Percentiles rank a stretch among this genome's conserved stretches.
These are phyloP conservation scores for Acanthochromis polyacanthus DNA, from an alignment of 2,113 vertebrate species.

Conservation along the genomic window DNA sequence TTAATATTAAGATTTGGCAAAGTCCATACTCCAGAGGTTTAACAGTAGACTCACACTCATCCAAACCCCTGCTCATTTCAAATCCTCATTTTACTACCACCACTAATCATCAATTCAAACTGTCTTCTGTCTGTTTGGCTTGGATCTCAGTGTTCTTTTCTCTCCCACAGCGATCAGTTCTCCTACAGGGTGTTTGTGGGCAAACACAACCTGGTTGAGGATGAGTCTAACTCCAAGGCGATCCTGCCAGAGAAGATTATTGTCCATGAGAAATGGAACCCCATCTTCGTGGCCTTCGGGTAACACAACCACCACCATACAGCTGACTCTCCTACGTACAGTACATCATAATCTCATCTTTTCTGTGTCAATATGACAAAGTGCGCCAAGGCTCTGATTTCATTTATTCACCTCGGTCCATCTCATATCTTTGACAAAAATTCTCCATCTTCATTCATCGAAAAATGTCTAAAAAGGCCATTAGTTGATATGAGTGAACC, in stretches of 20 bases:
- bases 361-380: conserved; percentile 28
- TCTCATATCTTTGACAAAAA: conserved; percentile 10
- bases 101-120: conserved; percentile 15
- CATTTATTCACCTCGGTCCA: conserved; percentile 18
- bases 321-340: background rate
- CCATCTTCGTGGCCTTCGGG: conserved; percentile 83
- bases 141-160: conserved; percentile 29
- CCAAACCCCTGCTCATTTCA: background rate
- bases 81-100: background rate
- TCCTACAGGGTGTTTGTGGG: conserved; percentile 92
- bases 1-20: background rate
- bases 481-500: background rate
- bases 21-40: background rate
- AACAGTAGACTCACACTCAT: background rate
- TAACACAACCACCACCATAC: conserved; percentile 48
- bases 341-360: conserved; percentile 31
- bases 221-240: conserved; percentile 79
- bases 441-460: conserved; percentile 19
- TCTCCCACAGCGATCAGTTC: conserved; percentile 72
- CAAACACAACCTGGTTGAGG: conserved; percentile 85
- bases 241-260: conserved; percentile 86
- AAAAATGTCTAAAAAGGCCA: background rate
- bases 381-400: background rate
- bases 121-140: conserved; percentile 25
- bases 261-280: conserved; percentile 90